Evolutionary conservation across 2,797 vertebrate genomes (phyloP), one percentile per base, ranked within the genome.

Genomic region (Acipenser ruthenus): DNA sequence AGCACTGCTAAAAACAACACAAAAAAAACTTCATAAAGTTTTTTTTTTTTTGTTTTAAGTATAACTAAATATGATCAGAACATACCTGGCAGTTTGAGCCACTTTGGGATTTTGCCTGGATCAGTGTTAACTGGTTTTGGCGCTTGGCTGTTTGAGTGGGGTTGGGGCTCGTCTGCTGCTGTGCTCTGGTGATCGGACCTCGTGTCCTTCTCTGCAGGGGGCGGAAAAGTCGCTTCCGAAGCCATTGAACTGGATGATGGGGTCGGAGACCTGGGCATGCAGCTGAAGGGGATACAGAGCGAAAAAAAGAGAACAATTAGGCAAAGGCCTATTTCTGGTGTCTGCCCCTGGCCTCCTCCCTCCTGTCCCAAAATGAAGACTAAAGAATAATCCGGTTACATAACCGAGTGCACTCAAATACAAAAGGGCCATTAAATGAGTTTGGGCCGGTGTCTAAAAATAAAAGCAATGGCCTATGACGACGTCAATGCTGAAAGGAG

Each of bases 71-170:
- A 37, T 80, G 82, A 86, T 84, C 83, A 83, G 84, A 84, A 82
- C 83, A 78, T 91, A 96, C 93, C 93, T 93, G 93, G 89, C 75
- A 92, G 86, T 78, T 92, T 91, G 79, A 94, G 88, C 92, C 92
- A 94, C 76, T 93, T 93, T 80, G 90, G 88, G 63, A 88, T 81
- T 85, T 88, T 89, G 76, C 89, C 87, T 76, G 82, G 82, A 75
- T 83, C 80, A 81, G 77, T 87, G 75, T 83, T 93, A 81, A 84
- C 65, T 68, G 84, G 78, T 84, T 83, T 77, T 58, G 73, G 79
- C 76, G 74, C 80, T 86, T 80, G 67, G 74, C 67, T 66, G 73
- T 77, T 82, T 81, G 78, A 84, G 77, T 68, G 80, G 75, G 74
- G 85, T 83, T 49, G 80, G 73, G 70, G 82, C 82, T 80, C 79